These are phyloP conservation scores for Engraulis encrasicolus DNA, from an alignment of 2,113 vertebrate species.

Conservation along the genomic window DNA sequence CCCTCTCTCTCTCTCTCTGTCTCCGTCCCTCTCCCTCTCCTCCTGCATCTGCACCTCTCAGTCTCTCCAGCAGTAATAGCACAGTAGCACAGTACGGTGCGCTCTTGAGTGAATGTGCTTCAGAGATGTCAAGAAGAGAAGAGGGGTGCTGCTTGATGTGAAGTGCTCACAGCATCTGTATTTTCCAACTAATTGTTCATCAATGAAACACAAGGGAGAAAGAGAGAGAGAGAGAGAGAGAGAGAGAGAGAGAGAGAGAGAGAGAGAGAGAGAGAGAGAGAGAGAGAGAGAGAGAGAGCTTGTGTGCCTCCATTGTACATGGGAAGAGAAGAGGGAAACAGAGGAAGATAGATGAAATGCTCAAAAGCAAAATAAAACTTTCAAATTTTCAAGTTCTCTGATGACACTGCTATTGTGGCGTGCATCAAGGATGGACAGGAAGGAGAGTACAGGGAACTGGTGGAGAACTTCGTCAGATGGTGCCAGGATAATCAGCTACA, in stretches of 20 bases:
- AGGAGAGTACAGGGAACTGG: no score
- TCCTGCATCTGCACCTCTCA: neutral
- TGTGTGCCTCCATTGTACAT: no score
- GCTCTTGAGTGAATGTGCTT: neutral
- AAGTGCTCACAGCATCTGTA: neutral
- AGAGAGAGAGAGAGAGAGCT: neutral
- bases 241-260: neutral
- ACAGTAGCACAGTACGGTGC: neutral
- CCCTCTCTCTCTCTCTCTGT: neutral
- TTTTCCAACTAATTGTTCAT: conserved; percentile 8
- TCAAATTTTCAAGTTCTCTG: no score
- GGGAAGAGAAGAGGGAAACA: no score
- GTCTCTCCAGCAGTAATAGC: neutral
- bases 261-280: neutral
- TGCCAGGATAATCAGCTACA: no score
- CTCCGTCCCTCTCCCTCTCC: neutral
- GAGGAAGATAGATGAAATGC: no score
- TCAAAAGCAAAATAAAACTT: no score
- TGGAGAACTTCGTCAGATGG: no score
- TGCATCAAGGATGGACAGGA: no score
- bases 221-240: neutral
- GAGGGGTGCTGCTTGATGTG: conserved; percentile 3
- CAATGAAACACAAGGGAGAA: neutral
- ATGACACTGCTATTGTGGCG: no score
- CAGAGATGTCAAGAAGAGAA: conserved; percentile 6